These are phyloP conservation scores for Euglossa dilemma DNA, from an alignment of 1,140 invertebrate species.

Conservation along the genomic window DNA sequence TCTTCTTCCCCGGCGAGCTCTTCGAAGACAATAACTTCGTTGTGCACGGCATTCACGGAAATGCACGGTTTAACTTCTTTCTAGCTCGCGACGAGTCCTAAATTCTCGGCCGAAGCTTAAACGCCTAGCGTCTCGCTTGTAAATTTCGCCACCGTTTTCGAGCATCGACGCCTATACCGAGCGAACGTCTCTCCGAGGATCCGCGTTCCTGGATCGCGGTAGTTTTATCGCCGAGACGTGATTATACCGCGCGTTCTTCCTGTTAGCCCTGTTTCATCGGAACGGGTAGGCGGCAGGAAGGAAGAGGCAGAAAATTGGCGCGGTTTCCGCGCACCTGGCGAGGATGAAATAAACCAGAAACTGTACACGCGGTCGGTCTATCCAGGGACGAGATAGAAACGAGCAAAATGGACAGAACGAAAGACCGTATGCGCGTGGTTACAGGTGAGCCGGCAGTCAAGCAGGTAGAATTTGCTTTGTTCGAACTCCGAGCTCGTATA, in stretches of 20 bases:
- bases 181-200: neutral
- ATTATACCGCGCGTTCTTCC: neutral
- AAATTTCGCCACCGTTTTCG: neutral
- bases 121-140: neutral
- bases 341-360: slow-evolving; percentile 49
- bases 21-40: neutral
- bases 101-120: neutral
- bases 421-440: slow-evolving; percentile 6
- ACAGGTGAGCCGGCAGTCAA: slow-evolving; percentile 12
- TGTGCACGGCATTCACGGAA: neutral
- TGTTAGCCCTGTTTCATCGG: too few species aligned
- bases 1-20: neutral
- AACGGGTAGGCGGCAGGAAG: slow-evolving; percentile 35
- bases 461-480: slow-evolving; percentile 20
- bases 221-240: slow-evolving; percentile 43
- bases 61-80: too few species aligned
- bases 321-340: slow-evolving; percentile 28
- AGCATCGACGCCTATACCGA: neutral
- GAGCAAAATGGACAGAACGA: slow-evolving; percentile 38
- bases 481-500: neutral
- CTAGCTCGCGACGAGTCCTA: neutral
- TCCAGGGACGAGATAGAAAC: slow-evolving; percentile 15
- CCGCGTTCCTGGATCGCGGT: neutral
- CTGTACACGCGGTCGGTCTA: slow-evolving; percentile 23
- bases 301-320: slow-evolving; percentile 16